phyloP scores from a whole-genome alignment of 2,888 invertebrate species.

The Steinernema scapterisci region DNA sequence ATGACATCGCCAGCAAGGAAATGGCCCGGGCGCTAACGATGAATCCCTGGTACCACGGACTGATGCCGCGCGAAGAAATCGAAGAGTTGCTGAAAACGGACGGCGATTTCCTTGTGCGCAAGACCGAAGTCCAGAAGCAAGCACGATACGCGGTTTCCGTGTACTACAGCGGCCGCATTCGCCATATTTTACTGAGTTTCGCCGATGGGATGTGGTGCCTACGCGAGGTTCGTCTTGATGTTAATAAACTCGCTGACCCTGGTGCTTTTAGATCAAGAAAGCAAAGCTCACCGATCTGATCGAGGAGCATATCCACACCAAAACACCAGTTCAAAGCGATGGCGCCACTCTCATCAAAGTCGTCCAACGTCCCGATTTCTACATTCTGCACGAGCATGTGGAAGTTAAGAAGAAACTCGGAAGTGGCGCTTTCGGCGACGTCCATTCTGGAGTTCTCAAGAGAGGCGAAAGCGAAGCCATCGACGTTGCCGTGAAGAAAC shows the following conservation, averaged over 20 bases:
- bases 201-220: slow-evolving; percentile 38
- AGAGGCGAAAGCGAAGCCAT: slow-evolving; percentile 34
- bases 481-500: slow-evolving; percentile 43
- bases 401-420: slow-evolving; percentile 38
- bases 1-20: slow-evolving; percentile 2
- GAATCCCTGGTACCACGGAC: slow-evolving; percentile 38
- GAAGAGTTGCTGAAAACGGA: slow-evolving; percentile 40
- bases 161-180: slow-evolving; percentile 30
- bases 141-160: slow-evolving; percentile 42
- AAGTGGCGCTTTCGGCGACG: slow-evolving; percentile 43
- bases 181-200: slow-evolving; percentile 41
- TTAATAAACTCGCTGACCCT: background rate
- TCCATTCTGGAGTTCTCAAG: slow-evolving; percentile 36
- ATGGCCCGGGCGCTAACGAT: slow-evolving; percentile 19
- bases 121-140: slow-evolving; percentile 37
- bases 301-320: slow-evolving; percentile 35
- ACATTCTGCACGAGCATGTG: slow-evolving; percentile 40
- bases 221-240: slow-evolving; percentile 30
- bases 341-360: slow-evolving; percentile 34
- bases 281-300: slow-evolving; percentile 35
- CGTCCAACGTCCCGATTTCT: slow-evolving; percentile 39
- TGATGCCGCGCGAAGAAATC: slow-evolving; percentile 44
- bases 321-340: slow-evolving; percentile 37
- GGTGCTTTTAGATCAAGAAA: slow-evolving; percentile 32
- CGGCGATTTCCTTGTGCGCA: slow-evolving; percentile 40